phyloP scores from a whole-genome alignment of 1,140 invertebrate species.

The Sminthurinus signatus region DNA sequence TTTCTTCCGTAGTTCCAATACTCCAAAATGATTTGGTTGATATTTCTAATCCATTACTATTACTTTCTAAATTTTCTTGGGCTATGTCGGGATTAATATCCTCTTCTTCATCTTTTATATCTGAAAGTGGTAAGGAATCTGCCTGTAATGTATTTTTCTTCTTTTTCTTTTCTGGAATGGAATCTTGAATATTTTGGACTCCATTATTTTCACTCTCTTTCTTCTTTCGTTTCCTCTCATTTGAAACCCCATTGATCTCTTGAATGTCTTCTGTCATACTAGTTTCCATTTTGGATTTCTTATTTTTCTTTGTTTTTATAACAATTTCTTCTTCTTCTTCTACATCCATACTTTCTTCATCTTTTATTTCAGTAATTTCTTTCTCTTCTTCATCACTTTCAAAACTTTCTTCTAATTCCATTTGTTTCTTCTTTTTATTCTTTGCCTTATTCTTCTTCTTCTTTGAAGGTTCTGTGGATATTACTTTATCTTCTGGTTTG shows the following conservation, averaged over 20 bases:
- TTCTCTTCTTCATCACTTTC: constrained; percentile 3
- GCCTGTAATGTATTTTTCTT: no score
- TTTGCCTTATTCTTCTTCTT: constrained; percentile 9
- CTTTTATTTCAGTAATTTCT: constrained; percentile 27
- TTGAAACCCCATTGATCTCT: constrained; percentile 35
- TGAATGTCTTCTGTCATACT: constrained; percentile 19
- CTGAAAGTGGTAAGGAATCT: no score
- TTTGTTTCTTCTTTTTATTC: constrained; percentile 14
- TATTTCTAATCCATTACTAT: not conserved
- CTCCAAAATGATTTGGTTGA: constrained; percentile 3
- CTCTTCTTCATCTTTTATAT: no score
- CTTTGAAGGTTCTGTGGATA: not conserved
- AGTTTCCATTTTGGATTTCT: constrained; percentile 13
- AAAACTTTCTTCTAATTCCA: not conserved
- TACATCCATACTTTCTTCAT: constrained; percentile 12
- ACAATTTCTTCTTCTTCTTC: no score
- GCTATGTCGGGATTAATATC: no score
- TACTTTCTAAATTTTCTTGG: not conserved
- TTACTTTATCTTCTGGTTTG: not conserved
- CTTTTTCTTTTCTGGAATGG: no score
- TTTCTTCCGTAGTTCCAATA: not conserved
- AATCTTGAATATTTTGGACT: no score
- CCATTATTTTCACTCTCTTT: constrained; percentile 3
- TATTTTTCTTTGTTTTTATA: not conserved
- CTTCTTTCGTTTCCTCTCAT: constrained; percentile 25